A percentile compares a stretch with the other conserved stretches of the same genome.
phyloP scores from a whole-genome alignment of 2,113 vertebrate genomes.

The Chaetops frenatus region DNA sequence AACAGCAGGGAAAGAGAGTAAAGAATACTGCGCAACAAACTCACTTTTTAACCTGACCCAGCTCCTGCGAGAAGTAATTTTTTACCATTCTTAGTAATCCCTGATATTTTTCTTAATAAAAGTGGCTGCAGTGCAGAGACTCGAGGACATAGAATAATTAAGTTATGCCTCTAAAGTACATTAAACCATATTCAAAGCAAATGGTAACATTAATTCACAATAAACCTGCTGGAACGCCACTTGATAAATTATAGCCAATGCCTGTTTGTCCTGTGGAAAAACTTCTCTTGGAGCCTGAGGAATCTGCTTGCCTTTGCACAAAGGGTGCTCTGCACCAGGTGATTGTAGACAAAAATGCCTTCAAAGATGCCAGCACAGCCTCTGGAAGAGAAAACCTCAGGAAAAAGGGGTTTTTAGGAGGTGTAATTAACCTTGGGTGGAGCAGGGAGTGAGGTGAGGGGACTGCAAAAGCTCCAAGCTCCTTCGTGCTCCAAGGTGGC shows the following conservation, averaged over 20 bases:
- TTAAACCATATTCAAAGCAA: background rate
- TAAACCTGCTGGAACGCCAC: background rate
- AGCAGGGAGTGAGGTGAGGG: background rate
- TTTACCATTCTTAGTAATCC: background rate
- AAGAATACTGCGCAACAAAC: background rate
- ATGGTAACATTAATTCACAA: background rate
- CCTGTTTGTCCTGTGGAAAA: background rate
- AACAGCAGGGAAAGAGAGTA: background rate
- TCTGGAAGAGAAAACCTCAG: background rate
- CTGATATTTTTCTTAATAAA: background rate
- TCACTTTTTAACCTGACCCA: background rate
- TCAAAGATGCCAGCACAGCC: background rate
- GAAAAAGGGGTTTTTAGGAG: background rate
- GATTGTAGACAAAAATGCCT: background rate
- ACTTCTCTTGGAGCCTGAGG: background rate
- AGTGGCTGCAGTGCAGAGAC: background rate
- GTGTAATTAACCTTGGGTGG: background rate
- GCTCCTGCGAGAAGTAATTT: background rate
- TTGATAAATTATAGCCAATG: background rate
- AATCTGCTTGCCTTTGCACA: background rate
- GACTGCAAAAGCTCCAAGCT: background rate
- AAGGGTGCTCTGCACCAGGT: background rate
- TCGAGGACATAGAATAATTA: background rate
- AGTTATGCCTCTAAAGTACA: background rate
- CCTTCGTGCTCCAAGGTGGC: rapidly evolving